phyloP scores from a whole-genome alignment of 2,797 vertebrate genomes.

The Rhyacichthys aspro region DNA sequence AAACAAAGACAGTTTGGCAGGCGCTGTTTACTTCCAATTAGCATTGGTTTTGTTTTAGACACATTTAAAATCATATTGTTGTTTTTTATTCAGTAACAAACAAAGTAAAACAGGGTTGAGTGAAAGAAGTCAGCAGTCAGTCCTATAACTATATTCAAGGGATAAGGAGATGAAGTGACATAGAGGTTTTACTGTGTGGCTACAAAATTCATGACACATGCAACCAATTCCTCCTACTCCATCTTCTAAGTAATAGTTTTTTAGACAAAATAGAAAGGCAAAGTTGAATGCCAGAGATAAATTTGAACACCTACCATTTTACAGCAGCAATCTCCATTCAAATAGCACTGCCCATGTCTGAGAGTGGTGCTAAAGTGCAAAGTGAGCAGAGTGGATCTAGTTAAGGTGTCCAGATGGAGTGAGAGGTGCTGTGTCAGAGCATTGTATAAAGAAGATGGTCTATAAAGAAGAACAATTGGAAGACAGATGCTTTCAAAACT shows the following conservation, averaged over 20 bases:
- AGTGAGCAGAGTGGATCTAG: slow-evolving; percentile 2
- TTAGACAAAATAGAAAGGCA: not conserved
- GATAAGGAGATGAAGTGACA: no score
- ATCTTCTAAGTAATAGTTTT: not conserved
- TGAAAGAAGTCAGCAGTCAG: no score
- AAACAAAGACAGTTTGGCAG: no score
- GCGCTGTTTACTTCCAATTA: no score
- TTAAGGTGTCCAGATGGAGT: slow-evolving; percentile 27
- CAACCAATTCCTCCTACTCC: not conserved
- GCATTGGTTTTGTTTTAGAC: no score
- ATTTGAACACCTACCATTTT: not conserved
- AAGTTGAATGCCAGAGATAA: slow-evolving; percentile 1
- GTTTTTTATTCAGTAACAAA: no score
- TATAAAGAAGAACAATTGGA: slow-evolving; percentile 35
- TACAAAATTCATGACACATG: no score
- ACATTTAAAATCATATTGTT: no score
- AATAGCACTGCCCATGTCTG: not conserved
- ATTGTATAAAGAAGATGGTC: slow-evolving; percentile 18
- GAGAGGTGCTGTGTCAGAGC: slow-evolving; percentile 17
- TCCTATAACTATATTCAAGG: no score
- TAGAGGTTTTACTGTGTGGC: no score
- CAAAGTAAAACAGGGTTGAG: no score
- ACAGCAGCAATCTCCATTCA: not conserved
- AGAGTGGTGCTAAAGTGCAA: slow-evolving; percentile 3
- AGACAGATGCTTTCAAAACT: slow-evolving; percentile 14